Evolutionary conservation across 2,113 vertebrate species (phyloP).

Genomic region (Gadus chalcogrammus): DNA sequence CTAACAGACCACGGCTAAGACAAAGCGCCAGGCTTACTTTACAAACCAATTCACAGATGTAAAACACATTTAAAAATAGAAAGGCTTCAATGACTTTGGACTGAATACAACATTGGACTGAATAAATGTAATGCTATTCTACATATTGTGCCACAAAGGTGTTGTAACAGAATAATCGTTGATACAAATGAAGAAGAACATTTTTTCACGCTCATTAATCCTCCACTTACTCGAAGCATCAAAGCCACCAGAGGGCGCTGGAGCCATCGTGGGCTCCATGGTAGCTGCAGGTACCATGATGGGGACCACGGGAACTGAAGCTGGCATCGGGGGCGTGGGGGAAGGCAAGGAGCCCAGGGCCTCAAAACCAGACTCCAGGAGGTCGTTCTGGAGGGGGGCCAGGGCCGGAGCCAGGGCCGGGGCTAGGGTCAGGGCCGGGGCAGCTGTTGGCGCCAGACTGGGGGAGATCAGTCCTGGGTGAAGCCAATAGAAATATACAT

Average conservation of each 20-base stretch:
- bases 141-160: too few species aligned
- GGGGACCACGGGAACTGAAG: conserved; percentile 31
- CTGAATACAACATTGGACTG: too few species aligned
- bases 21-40: too few species aligned
- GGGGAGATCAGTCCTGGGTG: conserved; percentile 70
- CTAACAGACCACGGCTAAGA: too few species aligned
- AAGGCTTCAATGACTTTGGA: too few species aligned
- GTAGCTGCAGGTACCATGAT: conserved; percentile 13
- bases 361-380: conserved; percentile 72
- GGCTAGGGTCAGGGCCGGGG: conserved; percentile 71
- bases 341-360: conserved; percentile 49
- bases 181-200: neutral
- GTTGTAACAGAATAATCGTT: too few species aligned
- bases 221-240: conserved; percentile 85
- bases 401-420: conserved; percentile 63
- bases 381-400: conserved; percentile 76
- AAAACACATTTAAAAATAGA: too few species aligned
- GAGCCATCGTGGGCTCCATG: conserved; percentile 34
- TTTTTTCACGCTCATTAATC: neutral
- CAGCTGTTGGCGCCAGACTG: conserved; percentile 50
- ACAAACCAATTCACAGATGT: too few species aligned
- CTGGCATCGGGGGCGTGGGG: conserved; percentile 42
- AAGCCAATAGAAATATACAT: conserved; percentile 3
- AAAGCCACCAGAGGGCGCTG: conserved; percentile 79
- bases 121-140: too few species aligned